phyloP scores from a whole-genome alignment of 2,888 invertebrate genomes.

The Drosophila imparisetae region DNA sequence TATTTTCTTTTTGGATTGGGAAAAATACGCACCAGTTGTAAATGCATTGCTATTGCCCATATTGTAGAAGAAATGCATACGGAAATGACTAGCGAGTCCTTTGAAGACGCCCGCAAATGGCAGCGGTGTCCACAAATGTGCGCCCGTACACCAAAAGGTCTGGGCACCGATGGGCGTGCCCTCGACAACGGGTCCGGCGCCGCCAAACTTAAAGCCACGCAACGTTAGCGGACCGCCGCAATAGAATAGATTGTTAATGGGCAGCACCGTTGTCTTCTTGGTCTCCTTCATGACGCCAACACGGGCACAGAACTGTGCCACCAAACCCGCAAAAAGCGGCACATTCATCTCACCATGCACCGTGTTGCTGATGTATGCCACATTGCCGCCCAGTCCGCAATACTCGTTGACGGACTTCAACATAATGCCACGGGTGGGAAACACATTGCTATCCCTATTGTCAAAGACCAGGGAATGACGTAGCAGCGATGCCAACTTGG shows the following conservation, averaged over 20 bases:
- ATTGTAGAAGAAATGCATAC: constrained; percentile 95
- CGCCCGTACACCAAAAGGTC: constrained; percentile 93
- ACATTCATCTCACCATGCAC: constrained; percentile 89
- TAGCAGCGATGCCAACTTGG: constrained; percentile 94
- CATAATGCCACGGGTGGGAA: constrained; percentile 91
- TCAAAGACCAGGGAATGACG: constrained; percentile 92
- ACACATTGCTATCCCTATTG: constrained; percentile 91
- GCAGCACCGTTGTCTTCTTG: constrained; percentile 78
- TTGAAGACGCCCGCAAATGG: constrained; percentile 93
- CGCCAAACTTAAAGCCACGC: constrained; percentile 94
- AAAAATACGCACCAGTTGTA: constrained; percentile 73
- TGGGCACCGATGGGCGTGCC: constrained; percentile 91
- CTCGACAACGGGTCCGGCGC: constrained; percentile 94
- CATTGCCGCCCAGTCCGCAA: constrained; percentile 94
- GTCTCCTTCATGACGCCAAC: constrained; percentile 81
- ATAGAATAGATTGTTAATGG: constrained; percentile 83
- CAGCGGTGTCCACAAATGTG: constrained; percentile 95
- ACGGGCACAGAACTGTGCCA: constrained; percentile 83
- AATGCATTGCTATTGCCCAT: constrained; percentile 90
- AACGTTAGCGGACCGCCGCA: constrained; percentile 94
- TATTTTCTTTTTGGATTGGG: not conserved
- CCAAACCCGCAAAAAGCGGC: constrained; percentile 86
- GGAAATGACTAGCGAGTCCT: constrained; percentile 93
- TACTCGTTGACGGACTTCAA: constrained; percentile 92
- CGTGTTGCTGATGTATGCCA: constrained; percentile 95